Conservation (phyloP, 2,888 invertebrate genomes). For the Calameuta filiformis region DNA sequence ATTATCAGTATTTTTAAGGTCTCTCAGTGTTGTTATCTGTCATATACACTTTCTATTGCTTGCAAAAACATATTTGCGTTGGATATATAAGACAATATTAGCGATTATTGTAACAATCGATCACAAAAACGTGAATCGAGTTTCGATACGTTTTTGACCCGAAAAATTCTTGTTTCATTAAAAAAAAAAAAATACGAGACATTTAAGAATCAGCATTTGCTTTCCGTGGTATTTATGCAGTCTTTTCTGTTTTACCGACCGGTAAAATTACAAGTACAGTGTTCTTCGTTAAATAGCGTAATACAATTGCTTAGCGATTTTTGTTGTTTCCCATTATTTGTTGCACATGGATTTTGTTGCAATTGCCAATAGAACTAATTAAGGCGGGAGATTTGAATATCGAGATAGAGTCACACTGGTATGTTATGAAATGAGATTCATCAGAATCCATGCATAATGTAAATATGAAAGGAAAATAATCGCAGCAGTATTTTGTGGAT, state of each 20-base stretch:
- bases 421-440: not conserved
- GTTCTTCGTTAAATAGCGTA: not conserved
- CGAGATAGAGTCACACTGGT: not conserved
- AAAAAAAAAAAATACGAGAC: not conserved
- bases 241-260: not conserved
- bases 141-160: not conserved
- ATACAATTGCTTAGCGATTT: not conserved
- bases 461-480: not conserved
- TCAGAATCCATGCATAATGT: not conserved
- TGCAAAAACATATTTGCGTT: constrained; percentile 16
- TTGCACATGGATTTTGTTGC: not conserved
- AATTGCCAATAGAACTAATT: not conserved
- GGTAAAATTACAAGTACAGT: not conserved
- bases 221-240: not conserved
- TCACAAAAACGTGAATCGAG: not conserved
- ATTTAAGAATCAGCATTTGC: not conserved
- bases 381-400: not conserved
- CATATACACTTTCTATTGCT: constrained; percentile 30
- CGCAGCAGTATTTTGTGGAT: not conserved
- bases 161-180: not conserved
- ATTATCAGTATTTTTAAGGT: constrained; percentile 31
- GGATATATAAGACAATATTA: constrained; percentile 25
- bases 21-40: constrained; percentile 19
- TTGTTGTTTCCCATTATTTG: not conserved
- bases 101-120: not conserved